These are phyloP conservation scores for Hippotragus niger DNA, from an alignment of 2,113 vertebrate genomes.

Conservation along the genomic window DNA sequence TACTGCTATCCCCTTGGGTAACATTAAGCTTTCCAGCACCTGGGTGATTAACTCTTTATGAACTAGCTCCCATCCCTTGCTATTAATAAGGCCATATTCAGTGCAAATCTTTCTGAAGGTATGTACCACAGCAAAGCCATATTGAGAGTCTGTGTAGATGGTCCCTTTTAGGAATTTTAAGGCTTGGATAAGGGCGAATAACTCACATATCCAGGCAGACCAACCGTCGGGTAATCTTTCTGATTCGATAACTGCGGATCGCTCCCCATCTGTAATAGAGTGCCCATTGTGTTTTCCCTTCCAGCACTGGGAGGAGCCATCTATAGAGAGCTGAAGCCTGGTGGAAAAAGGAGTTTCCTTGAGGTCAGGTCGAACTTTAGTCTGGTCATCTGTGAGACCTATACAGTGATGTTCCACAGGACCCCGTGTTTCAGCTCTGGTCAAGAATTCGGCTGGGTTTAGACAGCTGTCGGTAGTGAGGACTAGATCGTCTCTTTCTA, in stretches of 20 bases:
- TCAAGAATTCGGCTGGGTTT: neutral
- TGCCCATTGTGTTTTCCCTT: neutral
- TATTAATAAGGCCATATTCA: neutral
- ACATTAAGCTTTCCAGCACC: neutral
- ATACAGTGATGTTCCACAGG: neutral
- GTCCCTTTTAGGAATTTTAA: neutral
- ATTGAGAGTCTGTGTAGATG: neutral
- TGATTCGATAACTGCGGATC: neutral
- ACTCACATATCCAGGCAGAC: neutral
- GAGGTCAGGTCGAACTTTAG: neutral
- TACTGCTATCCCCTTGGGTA: neutral
- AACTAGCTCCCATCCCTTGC: neutral
- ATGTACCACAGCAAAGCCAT: neutral
- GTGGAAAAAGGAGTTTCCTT: neutral
- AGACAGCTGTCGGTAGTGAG: neutral
- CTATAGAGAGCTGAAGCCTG: neutral
- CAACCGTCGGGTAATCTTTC: neutral
- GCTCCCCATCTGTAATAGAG: neutral
- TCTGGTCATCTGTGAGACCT: neutral
- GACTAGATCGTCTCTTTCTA: neutral
- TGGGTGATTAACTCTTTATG: neutral
- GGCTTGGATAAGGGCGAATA: neutral
- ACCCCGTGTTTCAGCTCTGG: neutral
- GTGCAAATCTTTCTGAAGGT: neutral
- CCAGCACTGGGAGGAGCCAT: neutral